Evolutionary conservation across 2,888 invertebrate genomes (phyloP).

Genomic region (Idaea straminata): DNA sequence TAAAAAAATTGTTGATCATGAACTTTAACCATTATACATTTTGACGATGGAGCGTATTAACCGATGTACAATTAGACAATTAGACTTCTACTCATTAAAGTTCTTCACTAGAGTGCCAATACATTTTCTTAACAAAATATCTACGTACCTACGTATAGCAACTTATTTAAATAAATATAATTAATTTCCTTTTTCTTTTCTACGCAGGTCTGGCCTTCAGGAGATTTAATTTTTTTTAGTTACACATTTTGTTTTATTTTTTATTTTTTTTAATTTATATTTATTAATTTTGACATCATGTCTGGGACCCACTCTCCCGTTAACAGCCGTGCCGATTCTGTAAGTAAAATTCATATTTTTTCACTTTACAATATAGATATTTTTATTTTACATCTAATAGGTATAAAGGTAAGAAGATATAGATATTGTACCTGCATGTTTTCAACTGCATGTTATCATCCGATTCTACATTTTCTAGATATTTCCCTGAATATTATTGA

Average conservation of each 20-base stretch:
- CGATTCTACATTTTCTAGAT: too few species aligned
- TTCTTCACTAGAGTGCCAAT: too few species aligned
- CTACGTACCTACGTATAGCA: too few species aligned
- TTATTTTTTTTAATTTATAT: slow-evolving; percentile 4
- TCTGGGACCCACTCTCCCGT: slow-evolving; percentile 38
- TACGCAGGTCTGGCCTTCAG: slow-evolving; percentile 18
- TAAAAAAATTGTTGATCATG: too few species aligned
- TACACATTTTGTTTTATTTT: slow-evolving; percentile 1
- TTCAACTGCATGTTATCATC: too few species aligned
- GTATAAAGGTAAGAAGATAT: neutral
- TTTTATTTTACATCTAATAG: neutral
- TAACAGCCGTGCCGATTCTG: slow-evolving; percentile 36
- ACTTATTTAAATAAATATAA: neutral
- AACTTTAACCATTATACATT: too few species aligned
- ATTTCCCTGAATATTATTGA: too few species aligned
- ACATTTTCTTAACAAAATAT: too few species aligned
- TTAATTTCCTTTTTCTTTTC: slow-evolving; percentile 6
- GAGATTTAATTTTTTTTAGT: slow-evolving; percentile 21
- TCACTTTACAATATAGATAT: neutral
- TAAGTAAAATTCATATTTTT: slow-evolving; percentile 29
- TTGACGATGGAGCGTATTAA: too few species aligned
- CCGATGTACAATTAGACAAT: too few species aligned
- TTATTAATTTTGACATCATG: slow-evolving; percentile 9
- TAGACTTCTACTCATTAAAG: too few species aligned
- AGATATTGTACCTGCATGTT: too few species aligned